Evolutionary conservation across 2,797 vertebrate genomes (phyloP).

Genomic region (Miichthys miiuy): DNA sequence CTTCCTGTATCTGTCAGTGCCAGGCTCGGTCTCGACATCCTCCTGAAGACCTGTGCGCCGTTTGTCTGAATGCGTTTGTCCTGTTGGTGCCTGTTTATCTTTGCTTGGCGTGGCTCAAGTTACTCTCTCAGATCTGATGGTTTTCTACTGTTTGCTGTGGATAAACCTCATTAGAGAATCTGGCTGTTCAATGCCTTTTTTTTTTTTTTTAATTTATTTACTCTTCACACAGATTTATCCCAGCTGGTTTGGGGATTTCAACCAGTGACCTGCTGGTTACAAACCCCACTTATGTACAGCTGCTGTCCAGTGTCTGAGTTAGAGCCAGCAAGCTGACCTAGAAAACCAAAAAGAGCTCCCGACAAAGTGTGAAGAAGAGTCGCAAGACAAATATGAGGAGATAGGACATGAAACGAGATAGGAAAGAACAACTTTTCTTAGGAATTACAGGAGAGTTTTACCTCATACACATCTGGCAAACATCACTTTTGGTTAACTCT

Average conservation of each 20-base stretch:
- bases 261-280: constrained; percentile 11
- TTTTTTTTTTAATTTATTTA: too few species aligned
- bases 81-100: neutral
- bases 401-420: neutral
- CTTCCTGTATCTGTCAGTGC: constrained; percentile 10
- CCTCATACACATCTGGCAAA: neutral
- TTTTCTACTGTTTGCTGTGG: neutral
- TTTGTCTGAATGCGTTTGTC: neutral
- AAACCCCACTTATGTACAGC: constrained; percentile 18
- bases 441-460: neutral
- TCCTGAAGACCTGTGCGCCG: neutral
- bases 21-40: constrained; percentile 26
- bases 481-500: neutral
- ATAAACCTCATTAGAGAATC: constrained; percentile 2
- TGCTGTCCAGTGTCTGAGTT: neutral
- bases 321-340: constrained; percentile 15
- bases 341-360: constrained; percentile 19
- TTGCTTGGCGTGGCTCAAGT: neutral
- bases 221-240: neutral
- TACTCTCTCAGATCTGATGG: neutral
- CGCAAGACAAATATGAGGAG: neutral
- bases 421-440: neutral
- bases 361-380: neutral
- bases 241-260: constrained; percentile 14
- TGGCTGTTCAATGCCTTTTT: neutral